Evolutionary conservation across 2,888 invertebrate species (phyloP), one percentile per base, ranked within the genome.

Genomic region (Pegoplata infirma): DNA sequence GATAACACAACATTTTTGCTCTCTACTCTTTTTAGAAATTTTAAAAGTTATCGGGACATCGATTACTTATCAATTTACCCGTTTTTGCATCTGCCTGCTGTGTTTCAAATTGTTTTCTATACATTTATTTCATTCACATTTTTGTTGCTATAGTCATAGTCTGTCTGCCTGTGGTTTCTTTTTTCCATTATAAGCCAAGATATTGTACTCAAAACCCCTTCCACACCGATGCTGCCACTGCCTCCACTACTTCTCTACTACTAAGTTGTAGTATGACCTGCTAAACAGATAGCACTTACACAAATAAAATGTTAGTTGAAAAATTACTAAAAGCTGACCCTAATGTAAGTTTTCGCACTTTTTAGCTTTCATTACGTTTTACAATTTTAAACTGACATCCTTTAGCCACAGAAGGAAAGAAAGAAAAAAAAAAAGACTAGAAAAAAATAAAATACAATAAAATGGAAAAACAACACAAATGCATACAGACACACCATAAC

Each of bases 301-400:
- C n/a, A n/a, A n/a, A n/a, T n/a, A n/a, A 28, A 32, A 10, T 8
- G 10, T 25, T 40, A 19, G 19, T 46, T 68, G 8, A 10, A 23
- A 40, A 40, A 40, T n/a, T 40, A 40, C 36, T 53, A 58, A 58
- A 53, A 71, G 68, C 55, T 81, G 74, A 77, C 80, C 81, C 72
- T 80, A 81, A 81, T 79, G 79, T 72, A 68, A 46, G 69, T 80
- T 81, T 80, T 80, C 73, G 74, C 81, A 81, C 80, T 77, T 80
- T 80, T 75, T 75, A 77, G 59, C 79, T 72, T 81, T 69, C 53
- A 78, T 74, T 78, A 66, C 32, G 32, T 74, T 71, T 49, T 46
- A 56, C 40, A 44, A 55, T 59, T 32, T 16, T 19, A 69, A 55
- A 32, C 74, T 59, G 61, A 44, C 69, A 74, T 55, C 47, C 44